These are phyloP conservation scores for Drosophila equinoxialis DNA, from an alignment of 1,140 invertebrate species.

Conservation along the genomic window DNA sequence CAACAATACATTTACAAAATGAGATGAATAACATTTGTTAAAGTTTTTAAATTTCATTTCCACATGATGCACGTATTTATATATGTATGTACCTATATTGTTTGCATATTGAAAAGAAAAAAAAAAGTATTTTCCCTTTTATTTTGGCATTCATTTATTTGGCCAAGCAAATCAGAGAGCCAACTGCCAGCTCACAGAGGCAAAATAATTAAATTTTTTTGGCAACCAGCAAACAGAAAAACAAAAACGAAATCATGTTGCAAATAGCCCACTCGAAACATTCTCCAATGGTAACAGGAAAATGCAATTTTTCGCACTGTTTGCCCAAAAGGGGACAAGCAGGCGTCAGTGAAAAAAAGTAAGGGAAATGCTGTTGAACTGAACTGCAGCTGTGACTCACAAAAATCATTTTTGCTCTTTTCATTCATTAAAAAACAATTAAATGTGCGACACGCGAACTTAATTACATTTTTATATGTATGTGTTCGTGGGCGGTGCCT, in stretches of 20 bases:
- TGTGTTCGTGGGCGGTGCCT: slow-evolving; percentile 40
- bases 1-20: slow-evolving; percentile 17
- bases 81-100: too few relatives aligned
- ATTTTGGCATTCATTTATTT: slow-evolving; percentile 1
- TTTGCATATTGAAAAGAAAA: background rate
- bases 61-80: background rate
- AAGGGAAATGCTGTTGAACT: slow-evolving; percentile 35
- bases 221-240: slow-evolving; percentile 30
- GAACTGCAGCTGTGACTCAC: slow-evolving; percentile 53
- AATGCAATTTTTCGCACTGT: slow-evolving; percentile 22
- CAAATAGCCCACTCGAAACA: slow-evolving; percentile 12
- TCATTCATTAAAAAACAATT: slow-evolving; percentile 78
- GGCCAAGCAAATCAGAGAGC: slow-evolving; percentile 3
- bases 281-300: slow-evolving; percentile 1
- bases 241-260: slow-evolving; percentile 1
- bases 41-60: background rate
- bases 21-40: background rate
- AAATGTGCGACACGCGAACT: slow-evolving; percentile 73
- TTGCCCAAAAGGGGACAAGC: background rate
- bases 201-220: slow-evolving; percentile 43
- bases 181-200: slow-evolving; percentile 5
- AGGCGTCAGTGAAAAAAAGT: background rate
- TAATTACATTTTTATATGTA: slow-evolving; percentile 73
- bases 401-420: slow-evolving; percentile 60
- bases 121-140: background rate